These are phyloP conservation scores for Marmota flaviventris DNA, from an alignment of 2,113 vertebrate species.

Conservation along the genomic window DNA sequence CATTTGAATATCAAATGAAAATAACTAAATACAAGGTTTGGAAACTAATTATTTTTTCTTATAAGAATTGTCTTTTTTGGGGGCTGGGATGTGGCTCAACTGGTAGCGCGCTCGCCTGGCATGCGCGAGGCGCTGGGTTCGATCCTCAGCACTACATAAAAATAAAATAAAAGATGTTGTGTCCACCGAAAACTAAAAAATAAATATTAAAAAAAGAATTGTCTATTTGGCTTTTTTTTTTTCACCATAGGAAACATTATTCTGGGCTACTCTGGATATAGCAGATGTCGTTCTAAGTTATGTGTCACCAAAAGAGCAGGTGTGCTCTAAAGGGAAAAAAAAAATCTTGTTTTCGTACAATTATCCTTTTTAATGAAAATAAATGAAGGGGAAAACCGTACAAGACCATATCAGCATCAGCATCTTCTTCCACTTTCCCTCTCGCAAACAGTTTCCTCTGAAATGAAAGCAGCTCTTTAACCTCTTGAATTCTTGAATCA, in stretches of 20 bases:
- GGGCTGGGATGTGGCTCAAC: no score
- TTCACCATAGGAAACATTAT: neutral
- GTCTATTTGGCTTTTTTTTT: neutral
- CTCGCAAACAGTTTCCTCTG: constrained; percentile 56
- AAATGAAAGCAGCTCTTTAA: constrained; percentile 60
- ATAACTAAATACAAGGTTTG: neutral
- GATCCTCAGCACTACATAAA: no score
- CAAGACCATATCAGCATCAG: constrained; percentile 38
- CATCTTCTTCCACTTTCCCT: constrained; percentile 38
- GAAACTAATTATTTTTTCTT: neutral
- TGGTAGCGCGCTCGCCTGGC: no score
- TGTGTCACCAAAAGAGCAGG: constrained; percentile 70
- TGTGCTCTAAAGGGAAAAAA: constrained; percentile 36
- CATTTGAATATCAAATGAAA: neutral
- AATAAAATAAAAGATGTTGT: no score
- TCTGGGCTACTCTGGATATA: constrained; percentile 12
- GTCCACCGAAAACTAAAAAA: no score
- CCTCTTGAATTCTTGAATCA: constrained; percentile 69
- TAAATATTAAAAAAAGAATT: neutral
- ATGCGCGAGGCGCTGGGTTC: no score
- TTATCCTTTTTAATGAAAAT: constrained; percentile 76
- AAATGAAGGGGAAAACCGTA: constrained; percentile 75
- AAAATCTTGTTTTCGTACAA: constrained; percentile 62
- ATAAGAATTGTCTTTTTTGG: neutral
- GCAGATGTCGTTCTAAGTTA: constrained; percentile 7